These are phyloP conservation scores for Pleuronectes platessa DNA, from an alignment of 2,113 vertebrate species.

Conservation along the genomic window DNA sequence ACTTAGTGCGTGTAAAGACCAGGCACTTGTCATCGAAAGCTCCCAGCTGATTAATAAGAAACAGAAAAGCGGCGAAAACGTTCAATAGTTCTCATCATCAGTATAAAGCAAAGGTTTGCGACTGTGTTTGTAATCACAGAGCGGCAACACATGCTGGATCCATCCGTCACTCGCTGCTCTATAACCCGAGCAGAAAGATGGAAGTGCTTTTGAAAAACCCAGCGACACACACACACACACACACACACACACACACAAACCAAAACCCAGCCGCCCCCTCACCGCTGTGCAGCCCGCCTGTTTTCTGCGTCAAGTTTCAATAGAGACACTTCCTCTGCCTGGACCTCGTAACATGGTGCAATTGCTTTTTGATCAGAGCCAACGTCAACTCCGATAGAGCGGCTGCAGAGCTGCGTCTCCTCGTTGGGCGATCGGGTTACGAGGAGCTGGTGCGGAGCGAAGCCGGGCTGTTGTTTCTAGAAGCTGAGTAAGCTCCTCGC, in stretches of 20 bases:
- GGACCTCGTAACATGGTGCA: constrained; percentile 51
- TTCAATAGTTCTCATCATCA: constrained; percentile 45
- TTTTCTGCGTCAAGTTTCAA: constrained; percentile 66
- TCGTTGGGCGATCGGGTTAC: constrained; percentile 58
- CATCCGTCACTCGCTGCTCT: constrained; percentile 42
- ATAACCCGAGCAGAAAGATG: constrained; percentile 42
- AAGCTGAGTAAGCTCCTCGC: constrained; percentile 46
- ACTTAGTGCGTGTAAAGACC: constrained; percentile 24
- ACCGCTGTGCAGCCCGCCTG: constrained; percentile 40
- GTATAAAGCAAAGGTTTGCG: constrained; percentile 20
- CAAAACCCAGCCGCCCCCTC: constrained; percentile 60
- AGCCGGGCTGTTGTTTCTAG: constrained; percentile 23
- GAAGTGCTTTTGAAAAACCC: constrained; percentile 63
- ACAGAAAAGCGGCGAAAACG: constrained; percentile 13
- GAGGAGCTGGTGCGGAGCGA: constrained; percentile 19
- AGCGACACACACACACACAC: constrained; percentile 60
- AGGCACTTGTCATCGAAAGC: constrained; percentile 43
- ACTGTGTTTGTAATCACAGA: constrained; percentile 67
- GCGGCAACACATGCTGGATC: constrained; percentile 66
- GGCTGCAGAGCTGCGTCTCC: constrained; percentile 58
- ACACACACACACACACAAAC: constrained; percentile 51
- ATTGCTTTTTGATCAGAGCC: constrained; percentile 60
- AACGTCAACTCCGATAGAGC: constrained; percentile 64
- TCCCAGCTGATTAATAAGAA: constrained; percentile 35
- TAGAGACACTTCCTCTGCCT: constrained; percentile 60